Base-by-base conservation (phyloP, 1,140 invertebrate genomes). In the Aphis craccivora region DNA sequence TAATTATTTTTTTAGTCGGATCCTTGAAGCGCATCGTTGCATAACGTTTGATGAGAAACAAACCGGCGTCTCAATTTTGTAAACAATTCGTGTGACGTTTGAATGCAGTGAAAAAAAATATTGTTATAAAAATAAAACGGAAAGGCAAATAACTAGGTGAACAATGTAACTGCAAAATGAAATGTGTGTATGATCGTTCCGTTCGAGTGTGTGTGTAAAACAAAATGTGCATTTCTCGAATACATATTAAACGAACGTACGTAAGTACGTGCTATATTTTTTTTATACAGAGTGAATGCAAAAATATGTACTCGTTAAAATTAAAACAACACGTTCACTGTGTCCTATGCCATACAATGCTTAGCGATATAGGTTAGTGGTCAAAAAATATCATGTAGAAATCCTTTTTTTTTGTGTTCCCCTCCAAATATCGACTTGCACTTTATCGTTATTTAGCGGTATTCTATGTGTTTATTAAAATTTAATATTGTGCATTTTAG, bases 11-110 rank as follows among this genome's bases (percentile, higher is more conserved):
- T 91, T 23, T 91, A 81, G 25, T 76, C 45, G 30, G n/a, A 53
- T 92, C 48, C 45, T 35, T 37, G 91, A 92, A 40, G 91, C 91
- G 91, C 84, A 92, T 92, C 91, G 91, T 92, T 92, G 91, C 91
- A 92, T 92, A 92, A 92, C 91, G 76, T 84, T 84, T 84, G 67
- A 92, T 84, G 91, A 92, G 91, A 92, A 92, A 81, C 91, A 92
- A 92, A 81, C 91, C 35, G 76, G 45, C 45, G 45, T 92, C 91
- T 92, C 60, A 91, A 81, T 84, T 53, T 83, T 53, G 91, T 92
- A 92, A 92, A 92, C 91, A 83, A 92, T 92, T 92, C 67, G 30
- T 83, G n/a, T 51, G 91, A 91, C n/a, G 67, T 92, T 51, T 92
- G 76, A 37, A 51, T 51, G n/a, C 30, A 45, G 35, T 37, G 30